Conservation (phyloP, 2,113 vertebrate species). For the Poeciliopsis retropinna region DNA sequence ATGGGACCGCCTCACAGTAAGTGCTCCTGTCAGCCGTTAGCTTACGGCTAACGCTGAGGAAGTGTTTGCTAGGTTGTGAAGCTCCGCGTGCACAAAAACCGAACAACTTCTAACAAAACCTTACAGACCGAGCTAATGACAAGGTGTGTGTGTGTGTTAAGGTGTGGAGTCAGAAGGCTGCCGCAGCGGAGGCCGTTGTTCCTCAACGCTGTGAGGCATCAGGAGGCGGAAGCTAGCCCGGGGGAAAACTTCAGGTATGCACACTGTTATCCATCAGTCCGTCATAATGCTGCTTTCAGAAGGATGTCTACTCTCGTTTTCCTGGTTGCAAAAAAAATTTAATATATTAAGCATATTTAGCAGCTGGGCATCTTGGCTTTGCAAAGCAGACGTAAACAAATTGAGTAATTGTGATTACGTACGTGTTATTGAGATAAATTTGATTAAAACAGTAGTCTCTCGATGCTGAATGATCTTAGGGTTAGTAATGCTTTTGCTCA, state of each 20-base stretch:
- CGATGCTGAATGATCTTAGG: too few species aligned
- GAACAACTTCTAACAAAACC: neutral
- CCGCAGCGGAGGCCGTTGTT: constrained; percentile 56
- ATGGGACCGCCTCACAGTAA: constrained; percentile 53
- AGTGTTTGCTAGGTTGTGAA: neutral
- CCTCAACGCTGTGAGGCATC: constrained; percentile 40
- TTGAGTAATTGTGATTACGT: too few species aligned
- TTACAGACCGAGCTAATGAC: neutral
- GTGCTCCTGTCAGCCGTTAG: constrained; percentile 23
- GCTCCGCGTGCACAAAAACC: neutral
- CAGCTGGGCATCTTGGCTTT: neutral
- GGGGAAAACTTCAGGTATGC: constrained; percentile 66
- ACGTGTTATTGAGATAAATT: too few species aligned
- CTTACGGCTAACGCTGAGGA: constrained; percentile 12
- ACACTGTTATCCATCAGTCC: neutral
- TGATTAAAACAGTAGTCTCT: too few species aligned
- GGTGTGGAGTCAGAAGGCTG: constrained; percentile 40
- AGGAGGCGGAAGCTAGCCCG: constrained; percentile 35
- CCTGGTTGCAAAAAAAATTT: too few species aligned
- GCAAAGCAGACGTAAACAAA: too few species aligned
- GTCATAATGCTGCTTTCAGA: neutral
- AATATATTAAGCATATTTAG: too few species aligned
- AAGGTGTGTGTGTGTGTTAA: constrained; percentile 7
- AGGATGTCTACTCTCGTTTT: neutral
- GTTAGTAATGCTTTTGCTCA: neutral